These are phyloP conservation scores for Potorous gilbertii DNA, from an alignment of 2,797 vertebrate species.

Conservation along the genomic window DNA sequence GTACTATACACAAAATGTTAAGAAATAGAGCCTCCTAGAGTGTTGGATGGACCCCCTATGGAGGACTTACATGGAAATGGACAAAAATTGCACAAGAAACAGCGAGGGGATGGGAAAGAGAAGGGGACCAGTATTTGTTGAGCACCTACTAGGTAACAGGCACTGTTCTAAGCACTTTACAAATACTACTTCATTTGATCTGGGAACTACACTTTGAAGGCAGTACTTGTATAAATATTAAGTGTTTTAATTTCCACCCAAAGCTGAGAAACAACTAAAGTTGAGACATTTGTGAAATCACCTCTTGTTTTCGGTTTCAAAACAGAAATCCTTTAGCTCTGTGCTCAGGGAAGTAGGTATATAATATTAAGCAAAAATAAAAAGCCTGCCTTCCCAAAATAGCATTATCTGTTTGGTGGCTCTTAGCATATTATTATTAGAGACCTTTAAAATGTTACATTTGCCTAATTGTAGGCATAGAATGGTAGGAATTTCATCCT, in stretches of 20 bases:
- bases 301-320: neutral
- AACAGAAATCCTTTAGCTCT: neutral
- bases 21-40: neutral
- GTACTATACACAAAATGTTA: neutral
- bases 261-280: neutral
- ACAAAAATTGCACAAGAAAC: neutral
- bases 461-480: neutral
- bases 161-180: neutral
- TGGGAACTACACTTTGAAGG: neutral
- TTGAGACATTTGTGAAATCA: slow-evolving; percentile 17
- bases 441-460: neutral
- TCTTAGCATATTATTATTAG: neutral
- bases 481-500: neutral
- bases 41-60: neutral
- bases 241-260: neutral
- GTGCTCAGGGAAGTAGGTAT: neutral
- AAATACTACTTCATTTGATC: neutral
- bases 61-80: neutral
- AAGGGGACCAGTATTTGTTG: neutral
- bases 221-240: neutral
- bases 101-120: neutral
- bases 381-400: neutral
- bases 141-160: neutral
- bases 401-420: neutral
- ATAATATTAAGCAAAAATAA: neutral